Conservation (phyloP, 23 tunicate species). For the Ascidia mentula region DNA sequence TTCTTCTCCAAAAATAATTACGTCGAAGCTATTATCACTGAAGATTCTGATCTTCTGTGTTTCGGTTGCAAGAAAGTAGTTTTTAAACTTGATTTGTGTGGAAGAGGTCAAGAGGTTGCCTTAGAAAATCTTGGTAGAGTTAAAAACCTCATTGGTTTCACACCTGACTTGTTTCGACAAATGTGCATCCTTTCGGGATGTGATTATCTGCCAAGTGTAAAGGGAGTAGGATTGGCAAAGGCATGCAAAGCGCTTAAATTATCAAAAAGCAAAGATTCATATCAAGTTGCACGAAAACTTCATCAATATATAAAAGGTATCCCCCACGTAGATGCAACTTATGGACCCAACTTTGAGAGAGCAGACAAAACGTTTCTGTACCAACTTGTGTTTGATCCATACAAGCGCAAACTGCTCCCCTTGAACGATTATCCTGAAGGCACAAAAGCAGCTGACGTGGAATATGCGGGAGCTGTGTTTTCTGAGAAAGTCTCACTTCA, state of each 20-base stretch:
- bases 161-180: constrained; percentile 78
- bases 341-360: constrained; percentile 63
- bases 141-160: constrained; percentile 67
- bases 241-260: constrained; percentile 83
- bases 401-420: constrained; percentile 46
- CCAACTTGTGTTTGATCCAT: constrained; percentile 83
- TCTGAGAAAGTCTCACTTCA: constrained; percentile 57
- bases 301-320: constrained; percentile 79
- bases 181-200: constrained; percentile 96
- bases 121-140: constrained; percentile 47
- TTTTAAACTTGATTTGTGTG: constrained; percentile 83
- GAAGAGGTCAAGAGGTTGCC: constrained; percentile 76
- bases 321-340: constrained; percentile 60
- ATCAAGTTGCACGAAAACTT: constrained; percentile 69
- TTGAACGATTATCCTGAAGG: constrained; percentile 65
- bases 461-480: constrained; percentile 71
- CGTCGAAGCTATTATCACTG: constrained; percentile 88
- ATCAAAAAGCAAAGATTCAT: constrained; percentile 61
- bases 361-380: constrained; percentile 94
- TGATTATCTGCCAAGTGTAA: constrained; percentile 87
- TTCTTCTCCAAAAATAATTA: constrained; percentile 47
- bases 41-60: constrained; percentile 88
- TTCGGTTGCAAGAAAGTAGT: constrained; percentile 86
- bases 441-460: constrained; percentile 31
- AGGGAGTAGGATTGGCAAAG: constrained; percentile 81